Evolutionary conservation across 53 echinoderm and acorn worm genomes (phyloP).

Genomic region (Arbacia lixula): DNA sequence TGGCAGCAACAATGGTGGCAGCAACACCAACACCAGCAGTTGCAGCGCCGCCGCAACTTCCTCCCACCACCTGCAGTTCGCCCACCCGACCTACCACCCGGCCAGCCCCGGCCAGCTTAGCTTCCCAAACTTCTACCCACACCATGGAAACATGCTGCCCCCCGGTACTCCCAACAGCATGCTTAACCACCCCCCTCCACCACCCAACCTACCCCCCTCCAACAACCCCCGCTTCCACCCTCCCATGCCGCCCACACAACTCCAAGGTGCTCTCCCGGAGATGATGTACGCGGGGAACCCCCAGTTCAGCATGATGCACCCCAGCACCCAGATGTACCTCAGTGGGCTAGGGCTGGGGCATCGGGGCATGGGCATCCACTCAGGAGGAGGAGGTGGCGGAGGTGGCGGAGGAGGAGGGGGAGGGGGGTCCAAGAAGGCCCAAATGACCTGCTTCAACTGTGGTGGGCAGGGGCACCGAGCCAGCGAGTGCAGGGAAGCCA

Average conservation of each 20-base stretch:
- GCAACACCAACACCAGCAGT: conserved; percentile 23
- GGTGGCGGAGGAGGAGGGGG: neutral
- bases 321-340: conserved; percentile 67
- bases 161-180: conserved; percentile 67
- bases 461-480: conserved; percentile 83
- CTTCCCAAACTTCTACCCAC: conserved; percentile 78
- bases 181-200: conserved; percentile 41
- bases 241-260: conserved; percentile 57
- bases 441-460: conserved; percentile 90
- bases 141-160: conserved; percentile 53
- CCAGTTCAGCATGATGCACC: conserved; percentile 68
- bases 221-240: conserved; percentile 51
- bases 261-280: conserved; percentile 63
- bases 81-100: conserved; percentile 38
- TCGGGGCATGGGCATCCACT: conserved; percentile 57
- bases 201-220: conserved; percentile 32
- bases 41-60: conserved; percentile 5
- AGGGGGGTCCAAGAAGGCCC: conserved; percentile 67
- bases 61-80: conserved; percentile 62
- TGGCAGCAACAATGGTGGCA: conserved; percentile 13
- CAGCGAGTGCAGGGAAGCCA: conserved; percentile 71
- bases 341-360: conserved; percentile 73
- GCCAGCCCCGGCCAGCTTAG: conserved; percentile 66
- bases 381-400: conserved; percentile 9
- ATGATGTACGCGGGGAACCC: conserved; percentile 56